Evolutionary conservation across 2,888 invertebrate genomes (phyloP), one percentile per base, ranked within the genome.

Genomic region (Tromatobia lineatoria): DNA sequence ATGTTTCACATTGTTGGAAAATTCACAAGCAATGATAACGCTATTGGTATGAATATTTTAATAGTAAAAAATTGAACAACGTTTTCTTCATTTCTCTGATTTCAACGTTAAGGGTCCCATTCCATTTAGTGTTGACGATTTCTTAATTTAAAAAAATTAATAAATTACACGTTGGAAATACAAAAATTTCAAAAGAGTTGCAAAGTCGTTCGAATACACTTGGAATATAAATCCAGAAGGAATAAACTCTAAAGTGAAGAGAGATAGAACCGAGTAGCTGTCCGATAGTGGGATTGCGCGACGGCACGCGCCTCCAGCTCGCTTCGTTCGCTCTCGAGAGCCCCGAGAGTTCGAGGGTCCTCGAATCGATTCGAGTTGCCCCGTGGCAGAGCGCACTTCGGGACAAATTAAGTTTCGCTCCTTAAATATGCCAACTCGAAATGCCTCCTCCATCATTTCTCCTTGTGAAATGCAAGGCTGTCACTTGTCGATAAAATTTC

Each of bases 401-500:
- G 89, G 88, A 90, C 91, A 91, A 92, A 93, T 93, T 91, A 91
- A 92, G 89, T 92, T 92, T 90, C 90, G 89, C 90, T 92, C 86
- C 91, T 89, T 90, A 91, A 91, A 91, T 90, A 89, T 90, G 88
- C 87, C 79, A 57, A 42, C 52, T 42, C 52, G 15, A 52, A 52
- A 7, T 52, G 52, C 61, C 15, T 38, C 10, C 38, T 38, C 38
- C 38, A 11, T 20, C 15, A 1, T 23, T 45, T n/a, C 25, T 54
- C 59, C 57, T 18, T 29, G 18, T 29, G 18, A 3, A 61, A 11
- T 29, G 59, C 15, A 18, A 34, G 25, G 20, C 70, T 45, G 2
- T 29, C 38, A 2, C 50, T 23, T 15, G 34, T 34, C 42, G 29
- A 50, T 61, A 13, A 64, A 50, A 38, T 50, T 4, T 34, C 45